Evolutionary conservation across 2,113 vertebrate species (phyloP).

Genomic region (Ornithorhynchus anatinus): DNA sequence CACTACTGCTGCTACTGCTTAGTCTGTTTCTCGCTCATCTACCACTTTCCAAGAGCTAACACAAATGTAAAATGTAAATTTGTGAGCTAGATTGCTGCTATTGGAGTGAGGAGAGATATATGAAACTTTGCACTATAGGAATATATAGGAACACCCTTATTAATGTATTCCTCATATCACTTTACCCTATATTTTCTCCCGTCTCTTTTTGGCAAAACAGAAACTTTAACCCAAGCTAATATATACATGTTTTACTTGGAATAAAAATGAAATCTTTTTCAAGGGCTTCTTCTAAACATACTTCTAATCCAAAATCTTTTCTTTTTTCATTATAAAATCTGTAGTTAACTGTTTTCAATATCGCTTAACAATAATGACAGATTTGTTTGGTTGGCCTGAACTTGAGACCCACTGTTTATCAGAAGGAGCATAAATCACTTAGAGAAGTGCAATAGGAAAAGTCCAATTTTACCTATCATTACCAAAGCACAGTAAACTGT

Average conservation of each 20-base stretch:
- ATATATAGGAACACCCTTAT: no score
- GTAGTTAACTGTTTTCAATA: background rate
- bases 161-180: no score
- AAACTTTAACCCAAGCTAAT: background rate
- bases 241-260: slow-evolving; percentile 24
- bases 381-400: background rate
- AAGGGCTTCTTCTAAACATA: background rate
- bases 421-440: background rate
- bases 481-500: no score
- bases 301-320: background rate
- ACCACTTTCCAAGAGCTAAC: slow-evolving; percentile 16
- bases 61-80: slow-evolving; percentile 58
- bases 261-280: background rate
- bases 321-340: background rate
- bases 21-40: slow-evolving; percentile 63
- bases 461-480: no score
- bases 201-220: background rate
- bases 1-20: slow-evolving; percentile 7
- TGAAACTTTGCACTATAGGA: background rate
- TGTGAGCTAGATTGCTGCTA: slow-evolving; percentile 37
- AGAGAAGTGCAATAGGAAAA: no score
- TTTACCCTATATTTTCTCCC: background rate
- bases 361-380: background rate
- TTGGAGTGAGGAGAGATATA: background rate
- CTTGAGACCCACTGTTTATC: background rate